phyloP scores from a whole-genome alignment of 2,888 invertebrate species.

The Morpho deidamia region DNA sequence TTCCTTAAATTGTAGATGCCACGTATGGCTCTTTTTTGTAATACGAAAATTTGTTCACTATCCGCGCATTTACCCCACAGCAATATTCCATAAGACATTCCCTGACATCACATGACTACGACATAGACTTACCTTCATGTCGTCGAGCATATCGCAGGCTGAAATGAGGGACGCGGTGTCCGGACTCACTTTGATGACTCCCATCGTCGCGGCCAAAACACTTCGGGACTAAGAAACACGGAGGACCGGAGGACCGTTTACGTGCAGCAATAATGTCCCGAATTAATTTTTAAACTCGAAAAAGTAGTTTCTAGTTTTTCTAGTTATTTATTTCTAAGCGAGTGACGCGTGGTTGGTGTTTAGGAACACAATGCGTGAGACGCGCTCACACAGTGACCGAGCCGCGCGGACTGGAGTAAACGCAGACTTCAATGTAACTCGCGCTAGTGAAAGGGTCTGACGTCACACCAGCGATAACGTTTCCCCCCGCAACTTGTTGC shows the following conservation, averaged over 20 bases:
- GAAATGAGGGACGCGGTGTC: slow-evolving; percentile 67
- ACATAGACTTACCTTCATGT: slow-evolving; percentile 63
- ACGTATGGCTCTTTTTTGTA: too few relatives aligned
- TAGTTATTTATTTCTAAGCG: slow-evolving; percentile 40
- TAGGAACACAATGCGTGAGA: slow-evolving; percentile 62
- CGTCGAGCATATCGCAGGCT: slow-evolving; percentile 70
- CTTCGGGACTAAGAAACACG: slow-evolving; percentile 46
- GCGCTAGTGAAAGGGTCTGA: slow-evolving; percentile 76
- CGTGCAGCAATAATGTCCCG: slow-evolving; percentile 43
- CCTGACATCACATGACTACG: slow-evolving; percentile 42
- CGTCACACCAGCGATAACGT: slow-evolving; percentile 72
- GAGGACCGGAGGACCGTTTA: slow-evolving; percentile 57
- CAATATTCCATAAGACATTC: too few relatives aligned
- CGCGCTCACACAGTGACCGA: slow-evolving; percentile 71
- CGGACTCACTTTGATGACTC: slow-evolving; percentile 68
- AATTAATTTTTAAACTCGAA: slow-evolving; percentile 14
- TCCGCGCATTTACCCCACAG: too few relatives aligned
- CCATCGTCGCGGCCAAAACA: slow-evolving; percentile 45
- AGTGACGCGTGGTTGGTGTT: slow-evolving; percentile 57
- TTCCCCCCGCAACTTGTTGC: slow-evolving; percentile 64
- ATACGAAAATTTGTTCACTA: too few relatives aligned
- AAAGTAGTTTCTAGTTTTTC: slow-evolving; percentile 35
- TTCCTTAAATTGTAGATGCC: too few relatives aligned
- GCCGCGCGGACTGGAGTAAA: slow-evolving; percentile 69
- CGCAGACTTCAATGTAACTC: slow-evolving; percentile 45